Evolutionary conservation across 2,113 vertebrate species (phyloP).

Genomic region (Lepisosteus osseus): DNA sequence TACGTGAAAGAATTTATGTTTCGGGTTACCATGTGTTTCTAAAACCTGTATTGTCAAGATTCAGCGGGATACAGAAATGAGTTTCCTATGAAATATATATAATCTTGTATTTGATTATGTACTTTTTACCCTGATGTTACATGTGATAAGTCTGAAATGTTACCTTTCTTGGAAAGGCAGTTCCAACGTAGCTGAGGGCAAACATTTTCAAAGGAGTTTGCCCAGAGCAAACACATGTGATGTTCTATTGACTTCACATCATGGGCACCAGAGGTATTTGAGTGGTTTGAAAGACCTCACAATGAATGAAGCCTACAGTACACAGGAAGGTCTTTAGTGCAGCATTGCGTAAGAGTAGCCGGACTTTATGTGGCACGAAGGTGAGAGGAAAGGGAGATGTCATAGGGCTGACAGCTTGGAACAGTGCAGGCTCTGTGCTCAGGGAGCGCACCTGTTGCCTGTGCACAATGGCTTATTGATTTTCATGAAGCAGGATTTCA

Average conservation of each 20-base stretch:
- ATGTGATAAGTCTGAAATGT: background rate
- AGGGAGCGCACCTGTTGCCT: constrained; percentile 11
- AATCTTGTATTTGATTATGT: background rate
- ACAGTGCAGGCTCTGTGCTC: background rate
- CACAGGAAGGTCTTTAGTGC: no score
- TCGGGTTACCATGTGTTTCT: no score
- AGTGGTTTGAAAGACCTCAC: background rate
- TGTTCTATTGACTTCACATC: constrained; percentile 2
- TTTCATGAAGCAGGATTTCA: background rate
- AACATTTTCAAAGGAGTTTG: constrained; percentile 8
- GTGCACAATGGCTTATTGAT: constrained; percentile 7
- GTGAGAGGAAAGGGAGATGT: background rate
- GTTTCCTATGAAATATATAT: no score
- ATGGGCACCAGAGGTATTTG: background rate
- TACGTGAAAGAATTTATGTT: no score
- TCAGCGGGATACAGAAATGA: no score
- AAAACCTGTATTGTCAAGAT: no score
- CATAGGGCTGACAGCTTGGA: accelerated
- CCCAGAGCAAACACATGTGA: background rate
- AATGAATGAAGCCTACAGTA: background rate
- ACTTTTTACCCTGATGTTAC: background rate
- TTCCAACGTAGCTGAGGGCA: background rate
- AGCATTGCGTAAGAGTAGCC: background rate
- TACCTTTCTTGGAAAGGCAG: background rate
- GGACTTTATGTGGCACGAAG: background rate